These are phyloP conservation scores for Drosophila niveifrons DNA, from an alignment of 2,888 invertebrate species.

Conservation along the genomic window DNA sequence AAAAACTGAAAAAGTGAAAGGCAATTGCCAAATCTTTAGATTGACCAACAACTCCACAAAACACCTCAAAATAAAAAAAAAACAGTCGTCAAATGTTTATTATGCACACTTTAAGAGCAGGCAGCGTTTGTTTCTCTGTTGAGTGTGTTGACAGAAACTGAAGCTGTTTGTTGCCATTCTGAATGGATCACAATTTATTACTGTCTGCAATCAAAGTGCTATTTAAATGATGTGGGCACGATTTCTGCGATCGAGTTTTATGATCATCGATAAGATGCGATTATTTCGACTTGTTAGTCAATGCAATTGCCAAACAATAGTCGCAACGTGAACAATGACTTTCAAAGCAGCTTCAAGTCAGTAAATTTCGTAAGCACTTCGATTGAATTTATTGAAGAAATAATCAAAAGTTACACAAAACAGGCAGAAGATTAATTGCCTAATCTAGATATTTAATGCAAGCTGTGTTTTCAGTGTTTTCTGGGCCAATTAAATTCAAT, in stretches of 20 bases:
- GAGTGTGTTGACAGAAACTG: slow-evolving; percentile 38
- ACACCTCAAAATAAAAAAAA: slow-evolving; percentile 1
- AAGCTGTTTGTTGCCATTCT: slow-evolving; percentile 39
- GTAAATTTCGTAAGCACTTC: background rate
- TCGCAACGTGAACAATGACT: slow-evolving; percentile 10
- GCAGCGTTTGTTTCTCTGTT: slow-evolving; percentile 28
- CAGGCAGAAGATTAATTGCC: background rate
- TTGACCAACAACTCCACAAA: slow-evolving; percentile 48
- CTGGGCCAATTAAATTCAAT: slow-evolving; percentile 15
- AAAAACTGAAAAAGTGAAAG: slow-evolving; percentile 69
- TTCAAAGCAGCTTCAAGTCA: slow-evolving; percentile 5
- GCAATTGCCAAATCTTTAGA: slow-evolving; percentile 72
- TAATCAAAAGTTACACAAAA: background rate
- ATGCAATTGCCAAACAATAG: slow-evolving; percentile 32
- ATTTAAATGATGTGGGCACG: slow-evolving; percentile 62
- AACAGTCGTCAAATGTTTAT: slow-evolving; percentile 49
- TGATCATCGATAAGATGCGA: slow-evolving; percentile 29
- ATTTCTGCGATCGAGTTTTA: slow-evolving; percentile 35
- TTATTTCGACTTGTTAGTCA: slow-evolving; percentile 12
- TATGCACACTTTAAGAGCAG: slow-evolving; percentile 49
- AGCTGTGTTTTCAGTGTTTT: background rate
- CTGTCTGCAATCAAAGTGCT: slow-evolving; percentile 41
- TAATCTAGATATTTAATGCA: background rate
- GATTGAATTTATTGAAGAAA: background rate
- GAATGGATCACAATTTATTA: slow-evolving; percentile 38